Evolutionary conservation across 2,113 vertebrate genomes (phyloP), one percentile per base, ranked within the genome.

Genomic region (Saimiri boliviensis): DNA sequence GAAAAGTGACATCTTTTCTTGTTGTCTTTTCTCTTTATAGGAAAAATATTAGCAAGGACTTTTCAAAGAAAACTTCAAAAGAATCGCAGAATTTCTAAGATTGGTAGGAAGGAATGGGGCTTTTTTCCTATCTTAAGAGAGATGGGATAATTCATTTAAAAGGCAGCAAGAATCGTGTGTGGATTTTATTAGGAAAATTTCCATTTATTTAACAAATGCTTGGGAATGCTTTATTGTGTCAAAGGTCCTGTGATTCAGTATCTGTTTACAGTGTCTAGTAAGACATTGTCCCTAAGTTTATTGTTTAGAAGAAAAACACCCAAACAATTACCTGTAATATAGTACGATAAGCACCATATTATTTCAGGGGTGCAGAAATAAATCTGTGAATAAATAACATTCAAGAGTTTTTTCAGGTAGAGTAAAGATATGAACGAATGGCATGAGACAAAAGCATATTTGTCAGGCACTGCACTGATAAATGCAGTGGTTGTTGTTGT

Each of bases 1-100:
- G 25, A 89, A 94, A 95, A 86, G 45, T 86, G 77, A 88, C n/a
- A 86, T 73, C 21, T 63, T 91, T 96, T 82, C 81, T 87, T 88
- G 66, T 32, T 77, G 58, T 81, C n/a, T 77, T 96, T 66, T 76
- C 5, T 87, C 52, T 92, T 92, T 80, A 81, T 2, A 93, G 58
- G 83, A 94, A 96, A 94, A 94, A 90, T 91, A 86, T 86, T 81
- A 95, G 35, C 54, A 95, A 93, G 14, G 17, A 89, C 40, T 91
- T 66, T 95, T 97, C 85, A 91, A 97, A 97, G 71, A 54, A 86
- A 95, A 91, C 93, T 86, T 95, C 68, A 91, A 91, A 96, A 95
- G 88, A 95, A 82, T 96, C 37, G 66, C 3, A 96, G 77, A 94
- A 97, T 96, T 91, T 95, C 79, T 86, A 91, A 96, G 47, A 93